Base-by-base conservation (phyloP, 92 coral and sea anemone species). In the Chrysogorgia sp. region DNA sequence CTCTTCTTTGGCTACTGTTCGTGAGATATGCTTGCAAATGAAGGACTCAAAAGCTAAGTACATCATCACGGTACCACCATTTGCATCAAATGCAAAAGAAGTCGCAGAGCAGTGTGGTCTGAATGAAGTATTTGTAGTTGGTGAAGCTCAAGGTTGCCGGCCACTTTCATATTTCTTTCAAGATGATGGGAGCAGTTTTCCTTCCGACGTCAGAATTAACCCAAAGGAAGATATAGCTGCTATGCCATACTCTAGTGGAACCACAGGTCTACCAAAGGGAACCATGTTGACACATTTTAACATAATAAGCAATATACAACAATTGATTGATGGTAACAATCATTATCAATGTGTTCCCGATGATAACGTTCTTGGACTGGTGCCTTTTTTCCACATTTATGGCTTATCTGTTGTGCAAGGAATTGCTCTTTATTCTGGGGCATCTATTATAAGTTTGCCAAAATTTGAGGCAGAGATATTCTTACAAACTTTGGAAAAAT, bases 211-310 rank as follows among this genome's bases (percentile, higher is more conserved):
- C 49, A 70, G 71, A 40, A 75, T 91, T 47, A 83, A 91, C 76
- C 85, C 91, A 65, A 86, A 83, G 63, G 90, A 93, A 31, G 97
- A 93, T 58, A 37, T 93, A 30, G 91, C 83, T 31, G 75, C 85
- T 48, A 74, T 93, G 41, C 92, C 92, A 14, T 91, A 88, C 53
- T 93, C 97, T 58, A 93, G 97, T 64, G 97, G 97, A 0, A 93
- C 97, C 20, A 90, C 96, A 20, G 97, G 97, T 31, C 40, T 86
- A 7, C 88, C 96, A 23, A 93, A 93, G 71, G 97, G 97, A n/a
- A 96, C 90, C 19, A 90, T 90, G 93, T 59, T 93, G 23, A 90
- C 97, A 0, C 97, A 93, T 78, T 88, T 86, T 25, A 93, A 91
- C 63, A 84, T 93, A 34, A 56, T 89, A 7, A 92, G 91, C 48